phyloP scores from a whole-genome alignment of 2,888 invertebrate species.

The Orthonevra nobilis region DNA sequence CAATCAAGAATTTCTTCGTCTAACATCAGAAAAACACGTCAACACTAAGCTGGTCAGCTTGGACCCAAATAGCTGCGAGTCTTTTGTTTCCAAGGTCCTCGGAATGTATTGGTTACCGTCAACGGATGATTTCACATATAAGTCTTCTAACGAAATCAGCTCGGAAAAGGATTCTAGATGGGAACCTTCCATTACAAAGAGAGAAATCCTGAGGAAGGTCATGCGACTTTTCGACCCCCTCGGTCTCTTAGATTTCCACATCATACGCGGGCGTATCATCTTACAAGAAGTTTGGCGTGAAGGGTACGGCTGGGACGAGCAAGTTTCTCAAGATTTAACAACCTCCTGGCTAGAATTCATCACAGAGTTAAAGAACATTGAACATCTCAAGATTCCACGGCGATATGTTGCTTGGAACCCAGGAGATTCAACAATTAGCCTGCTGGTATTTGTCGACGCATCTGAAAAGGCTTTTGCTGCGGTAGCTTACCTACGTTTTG shows the following conservation, averaged over 20 bases:
- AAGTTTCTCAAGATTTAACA: not conserved
- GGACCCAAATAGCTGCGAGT: constrained; percentile 1
- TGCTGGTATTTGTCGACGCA: constrained; percentile 29
- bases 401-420: not conserved
- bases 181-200: constrained; percentile 3
- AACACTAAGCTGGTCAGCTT: constrained; percentile 4
- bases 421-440: not conserved
- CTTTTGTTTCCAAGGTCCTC: not conserved
- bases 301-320: constrained; percentile 20
- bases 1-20: not conserved
- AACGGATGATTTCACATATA: constrained; percentile 4
- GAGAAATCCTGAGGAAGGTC: too few species aligned
- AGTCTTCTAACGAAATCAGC: not conserved
- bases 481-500: constrained; percentile 23
- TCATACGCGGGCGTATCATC: too few species aligned
- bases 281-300: constrained; percentile 36
- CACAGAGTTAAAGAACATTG: not conserved
- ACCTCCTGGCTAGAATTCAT: constrained; percentile 1
- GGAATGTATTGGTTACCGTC: constrained; percentile 22
- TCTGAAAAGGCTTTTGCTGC: constrained; percentile 31
- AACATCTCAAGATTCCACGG: constrained; percentile 3
- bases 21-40: not conserved
- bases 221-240: too few species aligned
- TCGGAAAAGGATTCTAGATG: not conserved
- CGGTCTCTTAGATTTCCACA: too few species aligned